These are phyloP conservation scores for Trisateles emortualis DNA, from an alignment of 2,888 invertebrate species.

Conservation along the genomic window DNA sequence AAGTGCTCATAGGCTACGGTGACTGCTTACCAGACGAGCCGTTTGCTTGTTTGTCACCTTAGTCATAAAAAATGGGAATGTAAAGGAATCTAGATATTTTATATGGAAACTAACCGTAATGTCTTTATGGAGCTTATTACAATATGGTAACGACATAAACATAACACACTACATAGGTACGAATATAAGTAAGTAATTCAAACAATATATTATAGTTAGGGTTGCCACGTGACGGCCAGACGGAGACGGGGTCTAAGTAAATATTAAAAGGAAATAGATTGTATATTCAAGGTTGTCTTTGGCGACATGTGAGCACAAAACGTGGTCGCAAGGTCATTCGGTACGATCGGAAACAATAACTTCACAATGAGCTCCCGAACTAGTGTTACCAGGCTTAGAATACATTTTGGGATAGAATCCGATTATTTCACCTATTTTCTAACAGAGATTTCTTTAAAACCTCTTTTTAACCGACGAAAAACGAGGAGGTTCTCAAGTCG, in stretches of 20 bases:
- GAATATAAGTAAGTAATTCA: not conserved
- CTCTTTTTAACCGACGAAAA: no score
- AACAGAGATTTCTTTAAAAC: no score
- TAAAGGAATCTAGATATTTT: no score
- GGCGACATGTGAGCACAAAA: conserved; percentile 41
- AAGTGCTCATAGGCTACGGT: no score
- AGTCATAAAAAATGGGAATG: no score
- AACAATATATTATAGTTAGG: not conserved
- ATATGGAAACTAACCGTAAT: no score
- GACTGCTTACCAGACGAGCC: no score
- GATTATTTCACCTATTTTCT: no score
- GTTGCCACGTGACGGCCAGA: conserved; percentile 6
- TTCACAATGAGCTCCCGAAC: not conserved
- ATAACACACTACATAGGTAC: no score
- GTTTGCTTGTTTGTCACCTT: no score
- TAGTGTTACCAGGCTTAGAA: not conserved
- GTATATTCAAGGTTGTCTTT: conserved; percentile 32
- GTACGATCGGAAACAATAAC: not conserved
- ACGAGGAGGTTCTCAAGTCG: no score
- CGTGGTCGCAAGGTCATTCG: conserved; percentile 35
- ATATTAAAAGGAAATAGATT: conserved; percentile 24
- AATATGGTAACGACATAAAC: not conserved
- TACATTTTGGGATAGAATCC: not conserved
- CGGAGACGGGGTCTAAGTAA: conserved; percentile 8
- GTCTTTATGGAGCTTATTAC: no score